Evolutionary conservation across 2,113 vertebrate genomes (phyloP).

Genomic region (Semnopithecus entellus): DNA sequence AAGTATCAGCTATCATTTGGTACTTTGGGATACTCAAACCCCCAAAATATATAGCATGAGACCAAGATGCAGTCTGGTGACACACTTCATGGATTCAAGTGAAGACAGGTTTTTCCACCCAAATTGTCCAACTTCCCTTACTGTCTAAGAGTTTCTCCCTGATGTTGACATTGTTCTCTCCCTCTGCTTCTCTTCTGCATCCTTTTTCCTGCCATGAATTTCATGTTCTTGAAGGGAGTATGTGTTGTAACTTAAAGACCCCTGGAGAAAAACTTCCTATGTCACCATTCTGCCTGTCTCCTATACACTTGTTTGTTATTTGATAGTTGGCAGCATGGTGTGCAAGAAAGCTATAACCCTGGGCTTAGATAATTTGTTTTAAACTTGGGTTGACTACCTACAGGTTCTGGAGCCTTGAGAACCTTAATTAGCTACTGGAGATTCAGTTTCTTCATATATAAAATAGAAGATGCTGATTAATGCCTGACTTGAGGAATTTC

Average conservation of each 20-base stretch:
- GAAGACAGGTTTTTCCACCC: neutral
- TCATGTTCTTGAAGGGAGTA: neutral
- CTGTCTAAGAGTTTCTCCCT: neutral
- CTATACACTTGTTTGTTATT: neutral
- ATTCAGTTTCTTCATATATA: conserved; percentile 20
- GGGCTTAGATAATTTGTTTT: neutral
- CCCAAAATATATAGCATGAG: neutral
- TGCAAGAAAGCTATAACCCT: neutral
- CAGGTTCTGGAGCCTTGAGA: neutral
- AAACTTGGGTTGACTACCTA: neutral
- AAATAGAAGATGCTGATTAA: neutral
- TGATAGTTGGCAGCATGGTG: neutral
- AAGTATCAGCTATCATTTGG: neutral
- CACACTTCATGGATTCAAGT: neutral
- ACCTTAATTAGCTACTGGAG: neutral
- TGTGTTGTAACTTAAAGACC: neutral
- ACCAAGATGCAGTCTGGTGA: neutral
- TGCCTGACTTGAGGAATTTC: neutral
- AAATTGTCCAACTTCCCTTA: neutral
- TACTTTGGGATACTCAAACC: neutral
- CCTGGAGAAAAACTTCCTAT: neutral
- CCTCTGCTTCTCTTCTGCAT: neutral
- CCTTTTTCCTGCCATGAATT: neutral
- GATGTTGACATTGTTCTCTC: neutral
- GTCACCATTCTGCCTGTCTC: neutral